phyloP scores from a whole-genome alignment of 1,140 invertebrate species.

The Antheraea pernyi region DNA sequence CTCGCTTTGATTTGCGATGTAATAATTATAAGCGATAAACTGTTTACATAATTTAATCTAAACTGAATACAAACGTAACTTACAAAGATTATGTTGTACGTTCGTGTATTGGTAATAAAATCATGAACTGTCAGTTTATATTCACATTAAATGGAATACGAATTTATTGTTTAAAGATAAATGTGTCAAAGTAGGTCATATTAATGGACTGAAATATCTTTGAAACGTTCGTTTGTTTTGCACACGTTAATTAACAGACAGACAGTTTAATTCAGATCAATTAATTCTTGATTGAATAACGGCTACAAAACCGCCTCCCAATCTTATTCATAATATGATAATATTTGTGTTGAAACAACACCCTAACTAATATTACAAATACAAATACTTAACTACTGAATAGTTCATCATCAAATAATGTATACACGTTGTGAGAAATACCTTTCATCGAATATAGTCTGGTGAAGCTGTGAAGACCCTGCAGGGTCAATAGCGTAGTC shows the following conservation, averaged over 20 bases:
- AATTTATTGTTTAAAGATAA: neutral
- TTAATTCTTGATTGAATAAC: conserved; percentile 25
- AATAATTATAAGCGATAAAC: neutral
- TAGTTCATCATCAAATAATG: too few species aligned
- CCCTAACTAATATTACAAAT: too few species aligned
- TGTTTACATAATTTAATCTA: neutral
- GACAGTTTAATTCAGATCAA: conserved; percentile 54
- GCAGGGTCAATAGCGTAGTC: too few species aligned
- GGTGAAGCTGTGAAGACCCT: too few species aligned
- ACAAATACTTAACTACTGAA: too few species aligned
- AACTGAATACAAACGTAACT: neutral
- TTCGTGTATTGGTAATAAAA: neutral
- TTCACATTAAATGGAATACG: neutral
- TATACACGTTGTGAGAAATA: too few species aligned
- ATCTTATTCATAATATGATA: neutral
- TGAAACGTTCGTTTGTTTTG: conserved; percentile 24
- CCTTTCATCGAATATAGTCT: too few species aligned
- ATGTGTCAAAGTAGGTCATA: conserved; percentile 9
- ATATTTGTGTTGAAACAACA: too few species aligned
- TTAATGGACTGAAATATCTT: conserved; percentile 25
- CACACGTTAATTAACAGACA: conserved; percentile 11
- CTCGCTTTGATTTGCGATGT: neutral
- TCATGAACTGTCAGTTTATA: too few species aligned
- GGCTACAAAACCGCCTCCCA: neutral
- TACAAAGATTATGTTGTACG: neutral